These are phyloP conservation scores for Leptatherina wallacei DNA, from an alignment of 2,797 vertebrate genomes.

Conservation along the genomic window DNA sequence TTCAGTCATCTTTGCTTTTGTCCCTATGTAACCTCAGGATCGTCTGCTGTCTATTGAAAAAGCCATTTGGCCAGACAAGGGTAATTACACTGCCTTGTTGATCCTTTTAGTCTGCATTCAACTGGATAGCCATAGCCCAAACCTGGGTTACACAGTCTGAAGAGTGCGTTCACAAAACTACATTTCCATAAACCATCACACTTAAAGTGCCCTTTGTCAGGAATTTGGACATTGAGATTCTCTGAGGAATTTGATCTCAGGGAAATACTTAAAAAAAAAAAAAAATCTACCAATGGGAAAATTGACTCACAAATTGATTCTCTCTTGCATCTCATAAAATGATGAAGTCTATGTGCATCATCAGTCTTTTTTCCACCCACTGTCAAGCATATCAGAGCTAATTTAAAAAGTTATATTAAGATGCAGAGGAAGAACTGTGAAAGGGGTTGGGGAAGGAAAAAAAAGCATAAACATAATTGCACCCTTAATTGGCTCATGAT, in stretches of 20 bases:
- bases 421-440: constrained; percentile 25
- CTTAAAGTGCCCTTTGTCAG: constrained; percentile 19
- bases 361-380: constrained; percentile 43
- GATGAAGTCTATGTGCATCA: constrained; percentile 30
- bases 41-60: constrained; percentile 56
- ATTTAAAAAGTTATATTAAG: constrained; percentile 46
- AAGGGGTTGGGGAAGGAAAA: not conserved
- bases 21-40: constrained; percentile 50
- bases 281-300: not conserved
- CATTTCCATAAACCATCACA: constrained; percentile 13
- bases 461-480: constrained; percentile 38
- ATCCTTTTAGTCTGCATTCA: constrained; percentile 59
- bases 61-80: constrained; percentile 60
- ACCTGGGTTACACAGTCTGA: constrained; percentile 30
- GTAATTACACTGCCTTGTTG: constrained; percentile 58
- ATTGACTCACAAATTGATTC: not conserved
- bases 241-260: not conserved
- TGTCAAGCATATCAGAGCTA: constrained; percentile 28
- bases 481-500: constrained; percentile 65
- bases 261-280: not conserved
- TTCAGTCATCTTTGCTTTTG: constrained; percentile 52
- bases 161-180: constrained; percentile 11
- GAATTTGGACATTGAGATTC: not conserved
- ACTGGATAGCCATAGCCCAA: constrained; percentile 37
- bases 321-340: constrained; percentile 6